These are phyloP conservation scores for Lithophane socia DNA, from an alignment of 2,888 invertebrate genomes.

Conservation along the genomic window DNA sequence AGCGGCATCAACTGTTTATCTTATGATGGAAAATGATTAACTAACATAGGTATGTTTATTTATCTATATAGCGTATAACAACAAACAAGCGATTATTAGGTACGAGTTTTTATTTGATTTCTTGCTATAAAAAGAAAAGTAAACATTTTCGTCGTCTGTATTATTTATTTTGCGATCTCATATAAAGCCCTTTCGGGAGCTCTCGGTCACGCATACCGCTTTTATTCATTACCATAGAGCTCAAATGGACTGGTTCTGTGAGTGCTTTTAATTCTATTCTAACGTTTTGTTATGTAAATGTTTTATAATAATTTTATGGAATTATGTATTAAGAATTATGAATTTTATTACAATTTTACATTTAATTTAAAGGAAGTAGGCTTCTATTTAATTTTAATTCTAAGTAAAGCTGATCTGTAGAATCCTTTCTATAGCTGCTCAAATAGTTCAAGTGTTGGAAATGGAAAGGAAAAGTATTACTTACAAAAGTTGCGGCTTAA, in stretches of 20 bases:
- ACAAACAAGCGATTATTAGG: slow-evolving; percentile 37
- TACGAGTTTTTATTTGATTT: slow-evolving; percentile 52
- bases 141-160: slow-evolving; percentile 37
- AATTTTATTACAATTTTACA: background rate
- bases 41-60: slow-evolving; percentile 29
- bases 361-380: background rate
- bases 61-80: slow-evolving; percentile 11
- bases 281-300: background rate
- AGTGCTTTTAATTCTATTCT: slow-evolving; percentile 11
- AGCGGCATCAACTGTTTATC: slow-evolving; percentile 35
- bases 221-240: slow-evolving; percentile 38
- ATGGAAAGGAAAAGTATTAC: background rate
- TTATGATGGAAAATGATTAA: slow-evolving; percentile 24
- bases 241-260: slow-evolving; percentile 23
- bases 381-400: background rate
- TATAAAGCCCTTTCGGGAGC: slow-evolving; percentile 37
- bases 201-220: slow-evolving; percentile 46
- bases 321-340: background rate
- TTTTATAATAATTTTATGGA: background rate
- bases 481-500: background rate
- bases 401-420: background rate
- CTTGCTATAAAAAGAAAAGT: slow-evolving; percentile 32
- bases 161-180: slow-evolving; percentile 44
- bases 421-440: background rate
- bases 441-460: background rate